Base-by-base conservation (phyloP, 2,888 invertebrate genomes). In the Cistogaster globosa region DNA sequence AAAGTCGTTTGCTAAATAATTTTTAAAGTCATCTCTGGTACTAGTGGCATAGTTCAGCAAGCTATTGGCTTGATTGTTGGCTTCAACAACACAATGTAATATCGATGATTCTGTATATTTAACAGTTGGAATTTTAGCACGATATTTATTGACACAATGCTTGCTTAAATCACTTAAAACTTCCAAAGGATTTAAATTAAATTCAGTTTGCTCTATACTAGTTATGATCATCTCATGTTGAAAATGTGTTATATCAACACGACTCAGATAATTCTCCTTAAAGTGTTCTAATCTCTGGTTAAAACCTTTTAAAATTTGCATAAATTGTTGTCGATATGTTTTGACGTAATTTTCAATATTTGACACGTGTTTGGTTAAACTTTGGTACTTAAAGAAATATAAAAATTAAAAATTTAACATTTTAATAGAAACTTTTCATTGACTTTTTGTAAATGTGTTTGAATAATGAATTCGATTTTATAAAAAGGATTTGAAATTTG, bases 111-210 rank as follows among this genome's bases (percentile, higher is more conserved):
- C 75, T 1, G 84, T 62, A 2, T 53, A 12, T 1, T 67, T 65
- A 0, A 67, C 53, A 12, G 84, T 84, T 1, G 86, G 79, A n/a
- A 88, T 20, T 32, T 71, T 48, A 3, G 22, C 6, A 20, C 84
- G 82, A 68, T 88, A 88, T 58, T 87, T 84, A 2, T 71, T 80
- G 1, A 87, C 85, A 53, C 88, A 88, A 6, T 71, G 75, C 38
- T 86, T 32, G 32, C 8, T 32, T 32, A 32, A 32, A 32, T 32
- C 32, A 6, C 32, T 32, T 8, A 32, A 32, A 22, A 83, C 11
- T 45, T 86, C 84, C 5, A 87, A 51, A 2, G 86, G 86, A 65
- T 77, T 48, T n/a, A 88, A 51, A 1, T 57, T 51, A 20, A 84
- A 71, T 20, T 87, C 71, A 1, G 60, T 62, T 68, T 87, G 81